Conservation (phyloP, 2,888 invertebrate genomes). For the Drosophila nr. fundita region DNA sequence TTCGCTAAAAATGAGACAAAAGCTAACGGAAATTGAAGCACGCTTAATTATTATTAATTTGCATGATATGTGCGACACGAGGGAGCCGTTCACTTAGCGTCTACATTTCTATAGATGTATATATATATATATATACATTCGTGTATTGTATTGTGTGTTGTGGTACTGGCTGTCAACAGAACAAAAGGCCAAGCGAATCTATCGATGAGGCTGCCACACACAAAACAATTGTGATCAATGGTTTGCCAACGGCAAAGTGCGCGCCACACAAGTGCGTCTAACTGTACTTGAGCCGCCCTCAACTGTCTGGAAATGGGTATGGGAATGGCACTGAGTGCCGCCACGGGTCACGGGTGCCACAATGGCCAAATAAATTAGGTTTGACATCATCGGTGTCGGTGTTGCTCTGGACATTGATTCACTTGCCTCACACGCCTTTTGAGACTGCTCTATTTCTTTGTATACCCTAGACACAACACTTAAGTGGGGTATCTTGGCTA, state of each 20-base stretch:
- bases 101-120: slow-evolving; percentile 13
- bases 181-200: slow-evolving; percentile 50
- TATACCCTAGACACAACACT: slow-evolving; percentile 20
- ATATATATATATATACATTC: neutral
- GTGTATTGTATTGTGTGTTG: slow-evolving; percentile 20
- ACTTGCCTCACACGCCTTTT: slow-evolving; percentile 31
- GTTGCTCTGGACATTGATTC: slow-evolving; percentile 30
- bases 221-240: slow-evolving; percentile 66
- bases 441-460: slow-evolving; percentile 24
- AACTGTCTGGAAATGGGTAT: slow-evolving; percentile 10
- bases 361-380: slow-evolving; percentile 50
- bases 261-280: slow-evolving; percentile 61
- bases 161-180: slow-evolving; percentile 31
- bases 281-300: slow-evolving; percentile 46
- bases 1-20: slow-evolving; percentile 27
- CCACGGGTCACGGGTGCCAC: slow-evolving; percentile 46
- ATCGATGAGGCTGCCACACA: slow-evolving; percentile 53
- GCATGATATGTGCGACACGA: slow-evolving; percentile 67
- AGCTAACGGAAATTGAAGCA: slow-evolving; percentile 61
- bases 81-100: slow-evolving; percentile 48
- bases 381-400: slow-evolving; percentile 61
- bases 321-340: slow-evolving; percentile 42
- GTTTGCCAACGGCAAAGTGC: slow-evolving; percentile 29
- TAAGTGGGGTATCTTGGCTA: neutral
- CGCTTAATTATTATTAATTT: slow-evolving; percentile 78